Percentiles rank a stretch among this genome's conserved stretches.
These are phyloP conservation scores for Dicrostonyx torquatus DNA, from an alignment of 2,797 vertebrate genomes.

Conservation along the genomic window DNA sequence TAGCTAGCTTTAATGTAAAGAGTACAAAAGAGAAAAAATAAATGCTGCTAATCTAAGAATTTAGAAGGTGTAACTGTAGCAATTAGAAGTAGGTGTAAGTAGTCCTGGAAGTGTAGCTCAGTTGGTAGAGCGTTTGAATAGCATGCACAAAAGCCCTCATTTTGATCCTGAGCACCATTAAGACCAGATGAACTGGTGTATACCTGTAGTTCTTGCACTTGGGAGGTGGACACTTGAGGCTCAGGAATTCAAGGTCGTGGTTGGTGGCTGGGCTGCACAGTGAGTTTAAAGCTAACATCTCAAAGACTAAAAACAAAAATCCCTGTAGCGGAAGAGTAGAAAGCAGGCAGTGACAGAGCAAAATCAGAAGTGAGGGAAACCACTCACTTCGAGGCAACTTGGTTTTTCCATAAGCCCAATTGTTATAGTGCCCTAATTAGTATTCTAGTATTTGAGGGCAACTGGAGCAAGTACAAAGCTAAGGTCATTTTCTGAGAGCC, in stretches of 20 bases:
- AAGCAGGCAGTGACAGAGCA: conserved; percentile 32
- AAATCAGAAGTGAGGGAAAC: neutral
- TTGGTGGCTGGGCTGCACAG: neutral
- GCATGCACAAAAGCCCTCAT: neutral
- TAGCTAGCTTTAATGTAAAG: neutral
- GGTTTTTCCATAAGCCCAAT: neutral
- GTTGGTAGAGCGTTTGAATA: neutral
- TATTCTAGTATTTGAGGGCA: neutral
- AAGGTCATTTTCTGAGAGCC: conserved; percentile 11
- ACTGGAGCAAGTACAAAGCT: neutral
- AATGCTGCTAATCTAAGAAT: neutral
- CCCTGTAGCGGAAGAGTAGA: conserved; percentile 2
- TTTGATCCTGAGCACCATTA: neutral
- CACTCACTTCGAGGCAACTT: neutral
- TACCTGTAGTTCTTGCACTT: neutral
- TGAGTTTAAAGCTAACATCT: neutral
- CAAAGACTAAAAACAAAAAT: neutral
- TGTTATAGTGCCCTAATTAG: neutral
- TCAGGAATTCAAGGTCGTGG: neutral
- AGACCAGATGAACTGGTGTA: neutral
- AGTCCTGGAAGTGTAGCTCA: no score
- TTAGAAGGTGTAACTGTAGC: neutral
- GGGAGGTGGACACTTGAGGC: neutral
- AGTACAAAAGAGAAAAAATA: conserved; percentile 16
- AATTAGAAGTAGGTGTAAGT: conserved; percentile 11